phyloP scores from a whole-genome alignment of 2,113 vertebrate species.

The Bettongia penicillata region DNA sequence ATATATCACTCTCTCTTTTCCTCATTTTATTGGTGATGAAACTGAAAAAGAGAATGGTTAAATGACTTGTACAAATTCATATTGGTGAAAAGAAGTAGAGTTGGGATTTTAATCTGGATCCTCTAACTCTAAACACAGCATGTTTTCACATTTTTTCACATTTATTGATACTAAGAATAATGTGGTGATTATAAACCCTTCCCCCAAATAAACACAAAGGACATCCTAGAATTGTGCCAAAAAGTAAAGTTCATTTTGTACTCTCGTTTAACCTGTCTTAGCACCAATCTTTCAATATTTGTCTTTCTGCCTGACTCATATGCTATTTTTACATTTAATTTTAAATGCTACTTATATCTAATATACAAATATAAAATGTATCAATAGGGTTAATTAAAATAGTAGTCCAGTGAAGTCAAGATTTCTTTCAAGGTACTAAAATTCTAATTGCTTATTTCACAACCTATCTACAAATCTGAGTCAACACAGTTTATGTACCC shows the following conservation, averaged over 20 bases:
- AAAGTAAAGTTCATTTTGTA: background rate
- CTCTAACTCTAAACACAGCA: no score
- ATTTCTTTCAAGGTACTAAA: background rate
- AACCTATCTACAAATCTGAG: background rate
- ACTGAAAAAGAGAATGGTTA: background rate
- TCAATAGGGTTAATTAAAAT: conserved; percentile 11
- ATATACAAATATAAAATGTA: background rate
- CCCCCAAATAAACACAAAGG: background rate
- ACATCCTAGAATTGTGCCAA: background rate
- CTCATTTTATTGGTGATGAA: background rate
- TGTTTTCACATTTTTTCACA: background rate
- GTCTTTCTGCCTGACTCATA: background rate
- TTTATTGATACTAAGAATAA: no score
- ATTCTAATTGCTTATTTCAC: background rate
- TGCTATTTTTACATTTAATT: conserved; percentile 17
- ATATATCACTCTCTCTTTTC: background rate
- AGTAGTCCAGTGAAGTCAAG: background rate
- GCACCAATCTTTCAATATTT: background rate
- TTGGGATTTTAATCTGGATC: background rate
- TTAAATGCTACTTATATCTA: background rate
- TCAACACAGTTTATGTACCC: background rate
- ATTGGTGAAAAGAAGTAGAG: background rate
- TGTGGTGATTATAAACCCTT: background rate
- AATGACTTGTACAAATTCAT: background rate
- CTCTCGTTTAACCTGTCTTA: background rate